Percentiles rank a stretch among this genome's conserved stretches.
Evolutionary conservation across 1,140 invertebrate species (phyloP).

Genomic region (Scaptomyza hsui): DNA sequence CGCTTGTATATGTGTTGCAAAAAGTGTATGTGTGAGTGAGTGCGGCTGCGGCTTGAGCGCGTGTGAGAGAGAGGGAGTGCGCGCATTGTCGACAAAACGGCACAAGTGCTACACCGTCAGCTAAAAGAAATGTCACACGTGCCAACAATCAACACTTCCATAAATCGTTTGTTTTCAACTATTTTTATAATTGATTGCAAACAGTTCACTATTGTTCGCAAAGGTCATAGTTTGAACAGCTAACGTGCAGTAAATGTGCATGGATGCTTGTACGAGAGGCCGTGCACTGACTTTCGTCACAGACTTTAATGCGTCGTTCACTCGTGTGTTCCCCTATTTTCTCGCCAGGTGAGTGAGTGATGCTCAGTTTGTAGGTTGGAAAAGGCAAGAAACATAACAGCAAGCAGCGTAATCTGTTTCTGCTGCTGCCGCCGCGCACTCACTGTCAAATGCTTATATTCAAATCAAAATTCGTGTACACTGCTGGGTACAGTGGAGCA

Average conservation of each 20-base stretch:
- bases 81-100: conserved; percentile 76
- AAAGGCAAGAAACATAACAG: conserved; percentile 58
- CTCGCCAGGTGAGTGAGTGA: conserved; percentile 74
- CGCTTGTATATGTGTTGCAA: conserved; percentile 51
- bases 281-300: conserved; percentile 24
- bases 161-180: neutral
- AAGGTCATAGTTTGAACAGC: neutral
- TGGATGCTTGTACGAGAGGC: neutral
- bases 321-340: conserved; percentile 41
- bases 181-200: neutral
- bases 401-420: conserved; percentile 55
- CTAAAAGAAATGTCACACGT: conserved; percentile 47
- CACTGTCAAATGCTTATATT: conserved; percentile 66
- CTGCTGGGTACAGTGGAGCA: conserved; percentile 48
- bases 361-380: conserved; percentile 64
- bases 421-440: conserved; percentile 33
- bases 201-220: neutral
- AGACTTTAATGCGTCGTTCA: conserved; percentile 37
- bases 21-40: conserved; percentile 52
- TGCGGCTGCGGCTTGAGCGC: conserved; percentile 67
- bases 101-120: conserved; percentile 71
- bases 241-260: neutral
- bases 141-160: conserved; percentile 4
- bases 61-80: conserved; percentile 65
- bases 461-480: conserved; percentile 66